These are phyloP conservation scores for Cantharis rustica DNA, from an alignment of 2,888 invertebrate genomes.

Conservation along the genomic window DNA sequence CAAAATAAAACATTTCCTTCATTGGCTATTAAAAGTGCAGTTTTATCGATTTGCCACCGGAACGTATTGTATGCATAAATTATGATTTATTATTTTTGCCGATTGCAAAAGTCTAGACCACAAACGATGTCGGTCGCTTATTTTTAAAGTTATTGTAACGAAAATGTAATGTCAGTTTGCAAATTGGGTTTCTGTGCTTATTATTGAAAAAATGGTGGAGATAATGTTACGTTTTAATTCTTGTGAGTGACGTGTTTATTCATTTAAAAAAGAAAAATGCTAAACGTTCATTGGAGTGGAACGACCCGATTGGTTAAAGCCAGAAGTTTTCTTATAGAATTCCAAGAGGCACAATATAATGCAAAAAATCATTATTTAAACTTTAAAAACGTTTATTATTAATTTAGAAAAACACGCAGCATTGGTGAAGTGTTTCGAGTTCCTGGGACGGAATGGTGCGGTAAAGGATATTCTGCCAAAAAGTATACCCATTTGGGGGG, in stretches of 20 bases:
- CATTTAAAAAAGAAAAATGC: neutral
- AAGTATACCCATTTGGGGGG: slow-evolving; percentile 84
- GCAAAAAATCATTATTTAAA: neutral
- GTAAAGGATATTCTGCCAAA: slow-evolving; percentile 81
- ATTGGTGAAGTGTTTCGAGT: slow-evolving; percentile 74
- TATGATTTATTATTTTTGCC: neutral
- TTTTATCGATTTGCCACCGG: neutral
- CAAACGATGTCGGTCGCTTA: neutral
- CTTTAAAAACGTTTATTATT: neutral
- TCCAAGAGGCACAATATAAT: slow-evolving; percentile 10
- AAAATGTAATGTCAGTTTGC: neutral
- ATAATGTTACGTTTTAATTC: neutral
- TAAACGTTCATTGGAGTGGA: slow-evolving; percentile 14
- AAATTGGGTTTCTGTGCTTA: neutral
- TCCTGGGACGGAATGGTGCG: slow-evolving; percentile 94
- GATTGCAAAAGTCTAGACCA: neutral
- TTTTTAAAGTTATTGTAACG: neutral
- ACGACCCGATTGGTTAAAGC: slow-evolving; percentile 15
- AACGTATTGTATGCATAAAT: neutral
- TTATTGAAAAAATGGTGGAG: neutral
- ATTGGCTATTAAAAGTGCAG: neutral
- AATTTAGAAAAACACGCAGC: slow-evolving; percentile 57
- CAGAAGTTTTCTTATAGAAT: neutral
- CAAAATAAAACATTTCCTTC: neutral
- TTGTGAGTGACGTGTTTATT: neutral